These are phyloP conservation scores for Chaetops frenatus DNA, from an alignment of 2,113 vertebrate species.

Conservation along the genomic window DNA sequence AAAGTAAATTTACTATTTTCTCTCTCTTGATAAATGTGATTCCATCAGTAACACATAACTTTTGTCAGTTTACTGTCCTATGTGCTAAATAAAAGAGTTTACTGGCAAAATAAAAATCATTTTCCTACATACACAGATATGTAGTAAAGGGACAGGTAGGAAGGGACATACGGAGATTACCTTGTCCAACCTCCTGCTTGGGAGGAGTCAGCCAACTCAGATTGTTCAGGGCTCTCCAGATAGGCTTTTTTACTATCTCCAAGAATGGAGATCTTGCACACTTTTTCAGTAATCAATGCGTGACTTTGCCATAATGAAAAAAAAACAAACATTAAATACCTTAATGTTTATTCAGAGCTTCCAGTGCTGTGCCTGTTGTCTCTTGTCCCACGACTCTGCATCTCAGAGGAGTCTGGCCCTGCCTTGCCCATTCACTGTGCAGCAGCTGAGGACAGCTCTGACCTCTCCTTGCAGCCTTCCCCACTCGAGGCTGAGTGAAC, in stretches of 20 bases:
- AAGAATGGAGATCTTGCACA: background rate
- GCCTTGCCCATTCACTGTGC: rapidly evolving
- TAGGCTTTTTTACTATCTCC: background rate
- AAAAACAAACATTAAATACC: background rate
- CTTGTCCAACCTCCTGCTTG: rapidly evolving
- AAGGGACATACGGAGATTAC: background rate
- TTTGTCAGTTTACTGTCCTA: background rate
- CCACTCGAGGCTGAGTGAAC: background rate
- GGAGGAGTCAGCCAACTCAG: background rate
- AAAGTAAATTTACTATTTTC: background rate
- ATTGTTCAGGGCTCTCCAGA: background rate
- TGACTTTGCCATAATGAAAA: background rate
- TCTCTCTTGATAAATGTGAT: background rate
- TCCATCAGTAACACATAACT: background rate
- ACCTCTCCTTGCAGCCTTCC: background rate
- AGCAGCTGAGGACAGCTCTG: background rate
- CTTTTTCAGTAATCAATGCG: background rate
- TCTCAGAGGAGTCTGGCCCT: background rate
- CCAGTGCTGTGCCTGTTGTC: background rate
- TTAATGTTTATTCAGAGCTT: background rate
- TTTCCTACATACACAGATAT: background rate
- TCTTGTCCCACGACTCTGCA: background rate
- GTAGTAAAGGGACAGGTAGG: too few relatives aligned
- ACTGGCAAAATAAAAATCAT: background rate
- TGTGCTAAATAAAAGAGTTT: background rate